A percentile compares a stretch with the other conserved stretches of the same genome.
Conservation (phyloP, 2,888 invertebrate genomes). For the Macrosiphum euphorbiae region DNA sequence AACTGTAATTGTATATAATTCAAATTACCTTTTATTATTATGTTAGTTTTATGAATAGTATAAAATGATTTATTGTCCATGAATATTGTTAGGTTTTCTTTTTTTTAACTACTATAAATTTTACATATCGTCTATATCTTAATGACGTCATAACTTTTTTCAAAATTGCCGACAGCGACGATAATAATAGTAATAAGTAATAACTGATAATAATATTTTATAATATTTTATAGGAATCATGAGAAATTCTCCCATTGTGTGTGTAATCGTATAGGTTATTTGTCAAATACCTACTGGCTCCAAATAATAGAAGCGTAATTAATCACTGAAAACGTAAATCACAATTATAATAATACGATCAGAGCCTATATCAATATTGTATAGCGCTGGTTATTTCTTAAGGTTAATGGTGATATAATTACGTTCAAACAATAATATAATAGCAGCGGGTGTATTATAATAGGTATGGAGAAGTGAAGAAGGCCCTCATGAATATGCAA, state of each 20-base stretch:
- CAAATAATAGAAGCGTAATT: neutral
- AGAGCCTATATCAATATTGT: neutral
- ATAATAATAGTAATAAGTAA: neutral
- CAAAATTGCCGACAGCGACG: neutral
- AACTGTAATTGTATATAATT: neutral
- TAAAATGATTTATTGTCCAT: neutral
- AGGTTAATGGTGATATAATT: constrained; percentile 21
- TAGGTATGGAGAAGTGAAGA: no score
- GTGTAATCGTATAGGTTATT: neutral
- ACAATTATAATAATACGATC: neutral
- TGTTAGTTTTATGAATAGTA: neutral
- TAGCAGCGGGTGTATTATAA: neutral
- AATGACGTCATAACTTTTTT: neutral
- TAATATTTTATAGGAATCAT: neutral
- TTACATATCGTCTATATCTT: neutral
- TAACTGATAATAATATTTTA: neutral
- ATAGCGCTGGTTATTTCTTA: neutral
- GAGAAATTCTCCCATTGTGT: neutral
- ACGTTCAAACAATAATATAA: constrained; percentile 24
- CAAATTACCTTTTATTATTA: constrained; percentile 2
- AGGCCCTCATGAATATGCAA: neutral
- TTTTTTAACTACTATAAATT: neutral
- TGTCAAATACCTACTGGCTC: neutral
- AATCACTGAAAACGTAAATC: constrained; percentile 15
- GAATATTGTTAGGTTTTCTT: neutral